Percentiles rank a stretch among this genome's conserved stretches.
These are phyloP conservation scores for Atrichornis clamosus DNA, from an alignment of 2,113 vertebrate species.

Conservation along the genomic window DNA sequence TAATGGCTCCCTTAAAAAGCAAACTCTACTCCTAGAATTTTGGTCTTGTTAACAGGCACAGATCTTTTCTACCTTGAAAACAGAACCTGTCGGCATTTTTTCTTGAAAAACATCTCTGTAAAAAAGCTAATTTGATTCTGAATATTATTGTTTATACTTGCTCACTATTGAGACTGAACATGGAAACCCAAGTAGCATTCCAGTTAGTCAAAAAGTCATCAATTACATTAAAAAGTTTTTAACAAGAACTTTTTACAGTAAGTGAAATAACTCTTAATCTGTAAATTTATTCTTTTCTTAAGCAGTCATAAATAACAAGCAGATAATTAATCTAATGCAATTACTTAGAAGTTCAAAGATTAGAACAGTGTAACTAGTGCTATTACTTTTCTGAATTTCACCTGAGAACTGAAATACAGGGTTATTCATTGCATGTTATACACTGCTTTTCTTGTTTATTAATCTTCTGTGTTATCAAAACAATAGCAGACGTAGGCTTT, in stretches of 20 bases:
- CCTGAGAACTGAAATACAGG: not conserved
- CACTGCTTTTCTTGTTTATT: not conserved
- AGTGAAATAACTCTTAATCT: not conserved
- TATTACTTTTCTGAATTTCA: not conserved
- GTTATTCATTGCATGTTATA: not conserved
- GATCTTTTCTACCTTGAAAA: not conserved
- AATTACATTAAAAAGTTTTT: not conserved
- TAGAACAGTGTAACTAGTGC: not conserved
- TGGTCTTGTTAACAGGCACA: not conserved
- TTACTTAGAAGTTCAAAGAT: not conserved
- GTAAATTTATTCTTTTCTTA: not conserved
- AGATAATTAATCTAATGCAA: not conserved
- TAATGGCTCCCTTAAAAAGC: not conserved
- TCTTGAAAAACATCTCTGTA: not conserved
- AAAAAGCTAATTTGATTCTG: not conserved
- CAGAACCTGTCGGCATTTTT: not conserved
- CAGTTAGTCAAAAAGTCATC: not conserved
- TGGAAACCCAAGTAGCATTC: not conserved
- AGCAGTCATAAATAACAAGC: not conserved
- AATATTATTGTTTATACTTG: not conserved
- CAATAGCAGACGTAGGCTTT: not conserved
- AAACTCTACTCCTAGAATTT: not conserved
- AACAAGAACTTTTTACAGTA: not conserved
- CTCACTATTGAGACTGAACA: not conserved
- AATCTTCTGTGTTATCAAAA: not conserved